Conservation (phyloP, 1,140 invertebrate genomes). For the Macrocentrus cingulum region DNA sequence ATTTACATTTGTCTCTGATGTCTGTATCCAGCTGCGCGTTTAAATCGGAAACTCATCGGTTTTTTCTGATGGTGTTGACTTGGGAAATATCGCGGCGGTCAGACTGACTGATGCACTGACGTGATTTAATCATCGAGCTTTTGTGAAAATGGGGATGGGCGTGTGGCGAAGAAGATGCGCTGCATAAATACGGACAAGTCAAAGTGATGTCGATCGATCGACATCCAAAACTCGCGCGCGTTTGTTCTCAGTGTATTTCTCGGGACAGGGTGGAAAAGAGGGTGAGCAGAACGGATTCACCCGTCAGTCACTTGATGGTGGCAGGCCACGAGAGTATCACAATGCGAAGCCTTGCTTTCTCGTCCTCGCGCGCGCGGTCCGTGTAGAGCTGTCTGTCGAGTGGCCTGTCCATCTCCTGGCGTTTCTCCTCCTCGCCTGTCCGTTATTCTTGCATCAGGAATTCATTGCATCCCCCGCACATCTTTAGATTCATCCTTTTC, state of each 20-base stretch:
- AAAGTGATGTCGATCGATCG: slow-evolving; percentile 17
- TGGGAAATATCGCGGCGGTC: slow-evolving; percentile 60
- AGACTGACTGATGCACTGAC: too few relatives aligned
- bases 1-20: too few relatives aligned
- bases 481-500: slow-evolving; percentile 6
- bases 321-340: slow-evolving; percentile 56
- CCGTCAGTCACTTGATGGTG: slow-evolving; percentile 54
- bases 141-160: not conserved
- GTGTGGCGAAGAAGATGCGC: too few relatives aligned
- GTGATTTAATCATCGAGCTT: too few relatives aligned
- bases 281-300: slow-evolving; percentile 50
- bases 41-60: too few relatives aligned
- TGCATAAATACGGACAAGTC: too few relatives aligned
- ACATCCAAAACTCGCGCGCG: slow-evolving; percentile 16
- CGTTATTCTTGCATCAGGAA: slow-evolving; percentile 48
- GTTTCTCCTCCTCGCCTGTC: slow-evolving; percentile 34
- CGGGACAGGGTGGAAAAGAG: slow-evolving; percentile 21
- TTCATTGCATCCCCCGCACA: slow-evolving; percentile 46
- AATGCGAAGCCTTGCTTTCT: slow-evolving; percentile 47
- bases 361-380: slow-evolving; percentile 34
- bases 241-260: slow-evolving; percentile 13
- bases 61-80: slow-evolving; percentile 61
- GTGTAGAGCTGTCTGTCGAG: slow-evolving; percentile 37
- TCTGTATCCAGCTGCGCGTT: not conserved
- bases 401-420: slow-evolving; percentile 40